Evolutionary conservation across 2,113 vertebrate species (phyloP).

Genomic region (Centropristis striata): DNA sequence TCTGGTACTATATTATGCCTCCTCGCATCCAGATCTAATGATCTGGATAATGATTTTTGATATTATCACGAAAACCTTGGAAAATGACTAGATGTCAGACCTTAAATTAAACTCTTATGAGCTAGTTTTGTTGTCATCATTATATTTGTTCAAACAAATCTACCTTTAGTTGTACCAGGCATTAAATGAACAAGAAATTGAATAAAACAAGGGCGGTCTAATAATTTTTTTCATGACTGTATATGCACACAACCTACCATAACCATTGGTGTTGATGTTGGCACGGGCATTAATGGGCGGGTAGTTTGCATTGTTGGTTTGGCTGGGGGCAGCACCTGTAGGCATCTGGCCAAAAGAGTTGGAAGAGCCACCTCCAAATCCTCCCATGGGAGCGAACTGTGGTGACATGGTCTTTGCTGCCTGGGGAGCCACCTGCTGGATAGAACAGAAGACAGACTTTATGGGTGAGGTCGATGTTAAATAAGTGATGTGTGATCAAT

Average conservation of each 20-base stretch:
- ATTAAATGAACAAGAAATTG: too few relatives aligned
- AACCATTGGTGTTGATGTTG: conserved; percentile 77
- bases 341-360: conserved; percentile 82
- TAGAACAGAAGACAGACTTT: neutral
- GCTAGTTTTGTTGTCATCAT: too few relatives aligned
- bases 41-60: too few relatives aligned
- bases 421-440: conserved; percentile 80
- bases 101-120: too few relatives aligned
- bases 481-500: neutral
- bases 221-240: too few relatives aligned
- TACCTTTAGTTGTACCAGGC: too few relatives aligned
- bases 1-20: too few relatives aligned
- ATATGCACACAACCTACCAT: conserved; percentile 70
- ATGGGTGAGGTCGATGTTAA: neutral
- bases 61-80: too few relatives aligned
- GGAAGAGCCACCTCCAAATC: conserved; percentile 77
- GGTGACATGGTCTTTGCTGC: conserved; percentile 83
- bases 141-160: too few relatives aligned
- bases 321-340: conserved; percentile 76
- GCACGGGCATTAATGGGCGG: conserved; percentile 74
- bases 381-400: conserved; percentile 80
- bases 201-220: too few relatives aligned
- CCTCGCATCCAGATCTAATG: too few relatives aligned
- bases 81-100: too few relatives aligned
- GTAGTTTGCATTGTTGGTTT: conserved; percentile 73